These are phyloP conservation scores for Macropis europaea DNA, from an alignment of 2,888 invertebrate genomes.

Conservation along the genomic window DNA sequence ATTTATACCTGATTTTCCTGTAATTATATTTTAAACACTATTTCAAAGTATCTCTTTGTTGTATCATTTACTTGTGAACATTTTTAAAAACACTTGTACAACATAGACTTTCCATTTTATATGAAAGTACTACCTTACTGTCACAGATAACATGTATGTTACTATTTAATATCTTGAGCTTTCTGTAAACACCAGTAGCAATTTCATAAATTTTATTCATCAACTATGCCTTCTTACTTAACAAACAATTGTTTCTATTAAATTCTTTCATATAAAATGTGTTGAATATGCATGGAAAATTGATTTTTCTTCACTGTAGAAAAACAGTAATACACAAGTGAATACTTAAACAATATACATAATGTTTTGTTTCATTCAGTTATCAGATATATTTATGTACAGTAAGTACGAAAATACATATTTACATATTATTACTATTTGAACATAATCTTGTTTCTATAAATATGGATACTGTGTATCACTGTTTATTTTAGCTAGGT, in stretches of 20 bases:
- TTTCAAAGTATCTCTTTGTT: constrained; percentile 32
- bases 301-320: constrained; percentile 49
- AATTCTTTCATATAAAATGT: constrained; percentile 59
- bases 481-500: constrained; percentile 35
- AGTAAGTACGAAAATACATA: no score
- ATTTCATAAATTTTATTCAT: constrained; percentile 6
- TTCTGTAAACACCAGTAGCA: constrained; percentile 17
- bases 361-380: not conserved
- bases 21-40: constrained; percentile 37
- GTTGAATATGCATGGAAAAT: constrained; percentile 57
- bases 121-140: constrained; percentile 36
- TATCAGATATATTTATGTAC: constrained; percentile 15
- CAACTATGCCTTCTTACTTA: constrained; percentile 11
- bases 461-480: constrained; percentile 44
- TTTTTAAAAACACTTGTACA: constrained; percentile 44
- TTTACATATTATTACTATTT: constrained; percentile 12
- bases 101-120: constrained; percentile 52
- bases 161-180: not conserved
- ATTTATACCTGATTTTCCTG: constrained; percentile 43
- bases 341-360: constrained; percentile 1
- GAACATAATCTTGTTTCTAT: not conserved
- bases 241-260: constrained; percentile 16
- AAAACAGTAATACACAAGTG: constrained; percentile 42
- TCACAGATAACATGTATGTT: constrained; percentile 6
- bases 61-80: constrained; percentile 32